These are phyloP conservation scores for Limnephilus rhombicus DNA, from an alignment of 2,888 invertebrate genomes.

Conservation along the genomic window DNA sequence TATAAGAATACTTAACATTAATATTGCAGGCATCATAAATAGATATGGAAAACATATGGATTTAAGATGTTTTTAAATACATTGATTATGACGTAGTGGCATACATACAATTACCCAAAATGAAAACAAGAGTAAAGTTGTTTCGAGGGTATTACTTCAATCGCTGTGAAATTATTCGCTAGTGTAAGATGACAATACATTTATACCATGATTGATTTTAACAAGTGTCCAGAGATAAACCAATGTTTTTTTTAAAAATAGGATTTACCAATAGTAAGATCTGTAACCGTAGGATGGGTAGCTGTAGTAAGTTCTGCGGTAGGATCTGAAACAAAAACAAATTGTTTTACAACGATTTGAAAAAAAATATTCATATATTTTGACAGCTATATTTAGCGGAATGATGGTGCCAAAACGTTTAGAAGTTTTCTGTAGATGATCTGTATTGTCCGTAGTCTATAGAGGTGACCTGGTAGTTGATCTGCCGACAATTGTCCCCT, in stretches of 20 bases:
- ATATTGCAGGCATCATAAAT: background rate
- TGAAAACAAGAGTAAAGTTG: background rate
- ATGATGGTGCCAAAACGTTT: background rate
- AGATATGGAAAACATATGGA: background rate
- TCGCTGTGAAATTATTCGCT: background rate
- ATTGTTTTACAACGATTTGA: background rate
- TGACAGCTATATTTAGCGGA: background rate
- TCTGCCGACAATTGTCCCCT: too few relatives aligned
- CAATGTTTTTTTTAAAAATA: background rate
- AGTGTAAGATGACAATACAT: background rate
- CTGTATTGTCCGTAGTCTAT: too few relatives aligned
- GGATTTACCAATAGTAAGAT: slow-evolving; percentile 45
- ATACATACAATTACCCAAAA: background rate
- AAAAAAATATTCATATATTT: too few relatives aligned
- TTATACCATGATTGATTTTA: background rate
- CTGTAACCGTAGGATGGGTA: slow-evolving; percentile 50
- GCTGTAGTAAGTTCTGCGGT: background rate
- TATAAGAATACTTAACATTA: background rate
- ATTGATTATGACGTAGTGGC: background rate
- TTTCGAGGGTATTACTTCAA: background rate
- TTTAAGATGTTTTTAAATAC: background rate
- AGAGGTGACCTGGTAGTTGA: too few relatives aligned
- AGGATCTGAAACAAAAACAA: background rate
- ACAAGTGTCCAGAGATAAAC: background rate
- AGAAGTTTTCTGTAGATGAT: too few relatives aligned